Percentiles rank a stretch among this genome's conserved stretches.
Evolutionary conservation across 2,797 vertebrate species (phyloP).

Genomic region (Eupleurogrammus muticus): DNA sequence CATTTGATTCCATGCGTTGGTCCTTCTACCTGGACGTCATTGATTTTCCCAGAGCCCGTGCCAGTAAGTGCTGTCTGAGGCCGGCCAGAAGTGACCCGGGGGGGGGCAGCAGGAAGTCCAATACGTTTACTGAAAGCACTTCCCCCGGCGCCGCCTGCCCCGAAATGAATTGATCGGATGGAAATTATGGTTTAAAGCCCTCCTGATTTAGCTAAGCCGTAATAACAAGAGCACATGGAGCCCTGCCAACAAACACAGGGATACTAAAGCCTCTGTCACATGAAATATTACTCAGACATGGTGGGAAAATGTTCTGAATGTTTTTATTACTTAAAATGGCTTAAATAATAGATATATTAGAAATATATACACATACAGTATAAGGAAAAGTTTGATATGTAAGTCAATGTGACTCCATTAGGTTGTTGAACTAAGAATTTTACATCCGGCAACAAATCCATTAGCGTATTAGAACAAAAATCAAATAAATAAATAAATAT

Average conservation of each 20-base stretch:
- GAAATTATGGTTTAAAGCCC: slow-evolving; percentile 56
- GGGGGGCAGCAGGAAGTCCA: slow-evolving; percentile 69
- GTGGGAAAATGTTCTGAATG: no score
- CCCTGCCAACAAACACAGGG: neutral
- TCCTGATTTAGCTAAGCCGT: slow-evolving; percentile 43
- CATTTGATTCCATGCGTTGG: slow-evolving; percentile 64
- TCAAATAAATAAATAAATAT: no score
- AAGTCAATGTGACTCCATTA: no score
- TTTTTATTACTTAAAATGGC: no score
- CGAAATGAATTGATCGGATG: slow-evolving; percentile 62
- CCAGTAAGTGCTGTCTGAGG: slow-evolving; percentile 74
- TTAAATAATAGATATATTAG: no score
- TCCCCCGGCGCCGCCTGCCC: slow-evolving; percentile 35
- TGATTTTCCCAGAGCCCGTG: slow-evolving; percentile 72
- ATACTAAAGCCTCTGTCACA: no score
- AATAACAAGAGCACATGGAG: slow-evolving; percentile 21
- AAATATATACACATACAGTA: no score
- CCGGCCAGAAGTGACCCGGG: slow-evolving; percentile 58
- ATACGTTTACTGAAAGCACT: slow-evolving; percentile 68
- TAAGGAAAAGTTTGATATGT: no score
- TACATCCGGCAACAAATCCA: no score
- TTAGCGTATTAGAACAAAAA: no score
- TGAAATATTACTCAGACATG: no score
- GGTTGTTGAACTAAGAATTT: no score
- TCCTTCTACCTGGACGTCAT: slow-evolving; percentile 63